Conservation (phyloP, 1,140 invertebrate genomes). For the Latrodectus geometricus region DNA sequence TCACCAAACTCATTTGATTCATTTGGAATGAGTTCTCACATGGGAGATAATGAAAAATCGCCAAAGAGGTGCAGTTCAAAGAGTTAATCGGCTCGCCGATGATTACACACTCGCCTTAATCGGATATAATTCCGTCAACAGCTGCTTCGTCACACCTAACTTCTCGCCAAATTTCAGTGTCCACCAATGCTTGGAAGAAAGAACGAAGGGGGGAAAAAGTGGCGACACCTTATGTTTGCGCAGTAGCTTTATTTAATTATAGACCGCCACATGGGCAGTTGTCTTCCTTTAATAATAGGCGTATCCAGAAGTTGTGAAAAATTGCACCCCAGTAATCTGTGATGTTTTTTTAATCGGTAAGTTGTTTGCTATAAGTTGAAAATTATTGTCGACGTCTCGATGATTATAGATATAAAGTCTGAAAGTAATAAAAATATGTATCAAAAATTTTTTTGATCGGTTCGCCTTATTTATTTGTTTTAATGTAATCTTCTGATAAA, state of each 20-base stretch:
- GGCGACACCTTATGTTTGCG: conserved; percentile 28
- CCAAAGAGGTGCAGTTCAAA: background rate
- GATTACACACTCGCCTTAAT: background rate
- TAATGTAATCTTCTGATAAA: conserved; percentile 17
- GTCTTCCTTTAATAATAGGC: conserved; percentile 36
- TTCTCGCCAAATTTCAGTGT: background rate
- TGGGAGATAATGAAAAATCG: background rate
- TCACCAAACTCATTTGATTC: background rate
- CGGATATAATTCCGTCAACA: conserved; percentile 1
- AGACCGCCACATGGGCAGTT: background rate
- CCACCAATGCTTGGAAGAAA: background rate
- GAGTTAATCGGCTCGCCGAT: background rate
- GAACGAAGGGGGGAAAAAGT: background rate
- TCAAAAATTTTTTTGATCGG: background rate
- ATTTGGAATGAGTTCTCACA: background rate
- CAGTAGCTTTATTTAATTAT: conserved; percentile 48
- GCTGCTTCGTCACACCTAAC: conserved; percentile 17
- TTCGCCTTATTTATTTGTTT: conserved; percentile 10
- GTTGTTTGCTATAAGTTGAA: conserved; percentile 37
- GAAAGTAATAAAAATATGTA: background rate
- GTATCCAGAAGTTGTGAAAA: conserved; percentile 35
- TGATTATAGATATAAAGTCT: conserved; percentile 22
- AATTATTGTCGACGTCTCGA: conserved; percentile 21
- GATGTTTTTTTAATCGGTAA: conserved; percentile 14
- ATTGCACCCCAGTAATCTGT: conserved; percentile 10